phyloP scores from a whole-genome alignment of 2,113 vertebrate genomes.

The Ciconia boyciana region DNA sequence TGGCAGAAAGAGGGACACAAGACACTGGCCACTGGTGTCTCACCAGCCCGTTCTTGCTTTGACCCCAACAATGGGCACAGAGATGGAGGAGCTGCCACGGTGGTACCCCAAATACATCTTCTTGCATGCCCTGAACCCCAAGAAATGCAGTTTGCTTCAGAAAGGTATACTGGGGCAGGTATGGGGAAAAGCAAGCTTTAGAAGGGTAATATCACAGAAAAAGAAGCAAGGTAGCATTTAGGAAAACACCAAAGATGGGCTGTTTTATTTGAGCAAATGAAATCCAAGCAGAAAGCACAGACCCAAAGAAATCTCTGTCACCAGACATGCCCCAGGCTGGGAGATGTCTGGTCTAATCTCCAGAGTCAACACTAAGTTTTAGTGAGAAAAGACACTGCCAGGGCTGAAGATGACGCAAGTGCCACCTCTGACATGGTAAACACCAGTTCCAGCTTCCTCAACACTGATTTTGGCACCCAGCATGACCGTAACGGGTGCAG shows the following conservation, averaged over 20 bases:
- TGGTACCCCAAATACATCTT: background rate
- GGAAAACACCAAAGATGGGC: background rate
- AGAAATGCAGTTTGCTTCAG: background rate
- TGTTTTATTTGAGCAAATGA: background rate
- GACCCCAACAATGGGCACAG: background rate
- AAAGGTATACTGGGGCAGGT: background rate
- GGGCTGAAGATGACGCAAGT: background rate
- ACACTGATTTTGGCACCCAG: background rate
- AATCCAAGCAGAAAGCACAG: background rate
- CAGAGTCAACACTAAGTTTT: background rate
- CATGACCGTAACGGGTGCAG: background rate
- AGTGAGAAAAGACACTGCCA: background rate
- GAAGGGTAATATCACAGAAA: background rate
- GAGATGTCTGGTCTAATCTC: background rate
- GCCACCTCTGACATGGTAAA: background rate
- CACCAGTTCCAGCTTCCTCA: background rate
- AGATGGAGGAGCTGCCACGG: background rate
- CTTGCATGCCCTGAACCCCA: background rate
- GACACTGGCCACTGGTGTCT: background rate
- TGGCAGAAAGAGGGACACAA: background rate
- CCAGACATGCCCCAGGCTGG: background rate
- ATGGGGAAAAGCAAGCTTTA: background rate
- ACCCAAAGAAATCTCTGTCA: background rate
- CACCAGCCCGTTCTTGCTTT: background rate
- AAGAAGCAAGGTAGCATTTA: background rate